phyloP scores from a whole-genome alignment of 2,888 invertebrate species.

The Lasioglossum figueresi region DNA sequence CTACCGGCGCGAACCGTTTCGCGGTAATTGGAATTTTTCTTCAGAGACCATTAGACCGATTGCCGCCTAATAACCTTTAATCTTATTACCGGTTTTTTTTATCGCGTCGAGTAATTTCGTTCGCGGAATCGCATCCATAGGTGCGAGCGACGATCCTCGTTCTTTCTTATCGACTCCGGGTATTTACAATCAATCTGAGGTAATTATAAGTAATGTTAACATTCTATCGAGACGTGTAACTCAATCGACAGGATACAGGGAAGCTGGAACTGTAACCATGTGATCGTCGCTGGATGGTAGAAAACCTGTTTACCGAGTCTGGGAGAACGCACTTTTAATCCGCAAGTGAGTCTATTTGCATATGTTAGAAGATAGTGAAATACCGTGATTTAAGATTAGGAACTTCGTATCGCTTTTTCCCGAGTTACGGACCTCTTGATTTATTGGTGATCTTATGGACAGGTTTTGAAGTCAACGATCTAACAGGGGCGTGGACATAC shows the following conservation, averaged over 20 bases:
- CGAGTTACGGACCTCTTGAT: not conserved
- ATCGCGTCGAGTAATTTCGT: not conserved
- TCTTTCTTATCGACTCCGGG: not conserved
- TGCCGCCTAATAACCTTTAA: slow-evolving; percentile 10
- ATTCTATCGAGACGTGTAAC: not conserved
- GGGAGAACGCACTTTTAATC: not conserved
- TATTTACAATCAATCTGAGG: not conserved
- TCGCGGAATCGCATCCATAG: not conserved
- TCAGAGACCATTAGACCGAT: not conserved
- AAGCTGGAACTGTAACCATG: not conserved
- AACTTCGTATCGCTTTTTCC: not conserved
- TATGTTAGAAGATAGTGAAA: not conserved
- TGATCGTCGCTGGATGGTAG: not conserved
- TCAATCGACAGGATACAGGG: not conserved
- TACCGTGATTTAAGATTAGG: not conserved
- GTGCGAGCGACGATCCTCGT: not conserved
- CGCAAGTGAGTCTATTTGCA: not conserved
- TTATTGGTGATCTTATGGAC: not conserved
- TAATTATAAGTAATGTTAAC: not conserved
- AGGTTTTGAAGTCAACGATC: not conserved
- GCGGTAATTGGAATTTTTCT: slow-evolving; percentile 39
- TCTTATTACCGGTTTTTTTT: slow-evolving; percentile 8
- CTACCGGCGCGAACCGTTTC: slow-evolving; percentile 26
- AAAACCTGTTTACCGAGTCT: not conserved
- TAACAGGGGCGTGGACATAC: no score